These are phyloP conservation scores for Parauchenoglanis punctatus DNA, from an alignment of 2,797 vertebrate species.

Conservation along the genomic window DNA sequence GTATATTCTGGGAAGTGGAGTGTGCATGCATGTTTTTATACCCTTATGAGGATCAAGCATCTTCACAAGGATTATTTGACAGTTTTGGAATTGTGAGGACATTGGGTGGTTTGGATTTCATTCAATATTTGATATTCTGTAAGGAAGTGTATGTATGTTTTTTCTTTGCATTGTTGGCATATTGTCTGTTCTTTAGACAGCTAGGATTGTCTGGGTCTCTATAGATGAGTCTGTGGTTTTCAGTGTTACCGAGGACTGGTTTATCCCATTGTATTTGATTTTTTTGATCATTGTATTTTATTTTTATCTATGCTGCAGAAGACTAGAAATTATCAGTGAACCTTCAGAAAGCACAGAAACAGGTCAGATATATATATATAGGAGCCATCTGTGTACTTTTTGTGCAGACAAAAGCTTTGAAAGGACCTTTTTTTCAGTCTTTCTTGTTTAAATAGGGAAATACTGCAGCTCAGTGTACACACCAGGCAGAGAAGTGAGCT, in stretches of 20 bases:
- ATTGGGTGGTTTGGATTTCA: too few relatives aligned
- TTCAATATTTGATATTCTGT: neutral
- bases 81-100: too few relatives aligned
- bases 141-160: neutral
- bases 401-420: neutral
- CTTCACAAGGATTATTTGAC: too few relatives aligned
- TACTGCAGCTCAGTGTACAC: constrained; percentile 5
- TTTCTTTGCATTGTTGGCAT: neutral
- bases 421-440: neutral
- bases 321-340: neutral
- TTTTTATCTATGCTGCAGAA: neutral
- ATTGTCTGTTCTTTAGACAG: neutral
- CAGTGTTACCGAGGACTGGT: neutral
- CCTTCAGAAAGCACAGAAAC: neutral
- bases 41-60: too few relatives aligned
- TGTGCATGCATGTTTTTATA: too few relatives aligned
- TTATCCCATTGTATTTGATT: neutral
- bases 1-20: too few relatives aligned
- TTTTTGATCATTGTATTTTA: neutral
- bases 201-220: neutral
- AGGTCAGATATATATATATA: neutral
- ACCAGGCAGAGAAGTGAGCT: neutral
- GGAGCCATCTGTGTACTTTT: neutral
- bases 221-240: neutral
- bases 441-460: constrained; percentile 16